Base-by-base conservation (phyloP, 2,113 vertebrate genomes). In the Prionailurus viverrinus region DNA sequence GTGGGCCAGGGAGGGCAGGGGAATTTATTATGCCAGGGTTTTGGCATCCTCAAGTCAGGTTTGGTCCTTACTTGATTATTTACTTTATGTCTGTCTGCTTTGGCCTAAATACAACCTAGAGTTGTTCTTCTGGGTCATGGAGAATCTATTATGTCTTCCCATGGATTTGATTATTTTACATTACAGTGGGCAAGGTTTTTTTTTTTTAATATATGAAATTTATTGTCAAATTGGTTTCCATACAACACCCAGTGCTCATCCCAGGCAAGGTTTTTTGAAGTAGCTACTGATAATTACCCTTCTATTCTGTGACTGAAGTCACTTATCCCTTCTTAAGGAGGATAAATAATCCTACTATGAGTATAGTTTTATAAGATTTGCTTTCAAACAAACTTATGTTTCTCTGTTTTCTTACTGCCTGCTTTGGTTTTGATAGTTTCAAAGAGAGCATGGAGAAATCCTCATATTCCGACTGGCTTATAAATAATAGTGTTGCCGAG, bases 401-500 rank as follows among this genome's bases (percentile, higher is more conserved):
- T 96, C 12, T 98, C 97, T 96, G 84, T 97, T 96, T 98, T 92
- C 63, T 96, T 55, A 10, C 45, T 86, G 9, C 19, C 93, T 97
- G 19, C 14, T 74, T 51, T 95, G 90, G 48, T 93, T 98, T 81
- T 91, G 65, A 87, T 88, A 99, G 99, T 98, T 99, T 99, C 98
- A 99, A 99, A 98, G 99, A 99, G 98, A 99, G 99, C 7, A 31
- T 99, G 98, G 99, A 99, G 98, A 99, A 99, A 97, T 99, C 99
- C 0, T 99, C 99, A 0, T 99, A 99, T 97, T 99, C 99, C 0
- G 99, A 99, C 98, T 99, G 99, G 99, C 99, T 99, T 90, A 99
- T 99, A 98, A 99, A 99, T 98, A 99, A 99, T 95, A 99, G 99
- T 93, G 98, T 99, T 69, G 99, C 99, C 3, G 99, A 99, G 98